Percentiles rank a stretch among this genome's conserved stretches.
phyloP scores from a whole-genome alignment of 1,140 invertebrate genomes.

The Triops cancriformis region DNA sequence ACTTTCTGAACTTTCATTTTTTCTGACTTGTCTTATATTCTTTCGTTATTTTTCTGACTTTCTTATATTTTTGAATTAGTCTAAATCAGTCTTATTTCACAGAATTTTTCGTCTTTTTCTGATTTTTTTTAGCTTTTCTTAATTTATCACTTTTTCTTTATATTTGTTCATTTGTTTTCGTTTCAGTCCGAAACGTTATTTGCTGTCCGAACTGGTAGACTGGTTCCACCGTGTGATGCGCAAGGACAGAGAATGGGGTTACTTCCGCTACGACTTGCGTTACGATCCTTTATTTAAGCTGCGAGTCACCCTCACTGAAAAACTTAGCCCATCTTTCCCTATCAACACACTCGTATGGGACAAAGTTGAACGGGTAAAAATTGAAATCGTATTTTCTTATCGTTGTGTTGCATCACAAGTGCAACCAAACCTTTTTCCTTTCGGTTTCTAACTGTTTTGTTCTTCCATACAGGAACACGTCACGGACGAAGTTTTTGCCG shows the following conservation, averaged over 20 bases:
- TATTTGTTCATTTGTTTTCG: too few species aligned
- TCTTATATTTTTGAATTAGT: too few species aligned
- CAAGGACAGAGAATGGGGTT: slow-evolving; percentile 55
- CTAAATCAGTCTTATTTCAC: too few species aligned
- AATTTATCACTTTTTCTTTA: slow-evolving; percentile 26
- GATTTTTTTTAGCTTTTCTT: slow-evolving; percentile 19
- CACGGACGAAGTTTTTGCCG: slow-evolving; percentile 54
- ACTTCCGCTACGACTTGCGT: slow-evolving; percentile 57
- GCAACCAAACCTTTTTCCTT: too few species aligned
- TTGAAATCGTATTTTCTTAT: slow-evolving; percentile 3
- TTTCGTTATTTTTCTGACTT: too few species aligned
- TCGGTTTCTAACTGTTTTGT: slow-evolving; percentile 21
- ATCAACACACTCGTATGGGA: slow-evolving; percentile 61
- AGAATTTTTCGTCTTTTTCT: not conserved
- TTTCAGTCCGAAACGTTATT: slow-evolving; percentile 76
- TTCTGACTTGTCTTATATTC: too few species aligned
- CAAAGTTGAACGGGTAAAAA: slow-evolving; percentile 63
- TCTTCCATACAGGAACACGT: slow-evolving; percentile 54
- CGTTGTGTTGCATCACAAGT: not conserved
- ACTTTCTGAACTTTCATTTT: too few species aligned
- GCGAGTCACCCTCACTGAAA: slow-evolving; percentile 53
- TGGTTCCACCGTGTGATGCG: slow-evolving; percentile 65
- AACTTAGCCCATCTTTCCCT: slow-evolving; percentile 53
- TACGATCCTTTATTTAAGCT: slow-evolving; percentile 57
- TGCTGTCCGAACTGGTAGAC: slow-evolving; percentile 65